Evolutionary conservation across 2,113 vertebrate species (phyloP).

Genomic region (Rousettus leschenaultii): DNA sequence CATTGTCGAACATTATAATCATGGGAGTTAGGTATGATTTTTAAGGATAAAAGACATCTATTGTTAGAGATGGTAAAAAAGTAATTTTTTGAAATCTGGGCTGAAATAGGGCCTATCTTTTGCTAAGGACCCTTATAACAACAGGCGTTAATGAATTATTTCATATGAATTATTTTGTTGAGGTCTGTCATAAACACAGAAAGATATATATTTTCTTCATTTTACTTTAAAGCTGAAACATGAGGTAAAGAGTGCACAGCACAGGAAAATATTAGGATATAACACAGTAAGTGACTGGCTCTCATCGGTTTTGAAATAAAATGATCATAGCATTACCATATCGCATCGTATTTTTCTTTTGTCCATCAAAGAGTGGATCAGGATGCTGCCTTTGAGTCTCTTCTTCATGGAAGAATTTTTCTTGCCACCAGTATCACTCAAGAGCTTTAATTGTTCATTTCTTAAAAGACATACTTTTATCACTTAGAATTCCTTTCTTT

Average conservation of each 20-base stretch:
- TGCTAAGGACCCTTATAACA: background rate
- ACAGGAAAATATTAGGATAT: background rate
- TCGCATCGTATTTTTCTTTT: background rate
- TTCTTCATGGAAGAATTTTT: slow-evolving; percentile 17
- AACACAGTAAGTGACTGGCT: background rate
- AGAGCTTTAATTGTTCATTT: slow-evolving; percentile 19
- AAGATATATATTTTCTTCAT: background rate
- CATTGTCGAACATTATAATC: background rate
- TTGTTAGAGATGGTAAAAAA: background rate
- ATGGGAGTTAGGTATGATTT: background rate
- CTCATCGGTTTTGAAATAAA: background rate
- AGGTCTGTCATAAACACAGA: background rate
- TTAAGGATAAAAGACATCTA: background rate
- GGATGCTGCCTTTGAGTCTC: background rate
- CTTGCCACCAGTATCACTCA: background rate
- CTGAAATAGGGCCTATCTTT: slow-evolving; percentile 8
- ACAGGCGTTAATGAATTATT: background rate
- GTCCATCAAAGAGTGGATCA: background rate
- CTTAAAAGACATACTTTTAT: background rate
- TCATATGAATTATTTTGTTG: background rate
- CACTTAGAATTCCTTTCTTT: slow-evolving; percentile 6
- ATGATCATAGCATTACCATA: background rate
- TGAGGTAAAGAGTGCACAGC: background rate
- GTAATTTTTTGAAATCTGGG: background rate
- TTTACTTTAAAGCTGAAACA: slow-evolving; percentile 22